Conservation (phyloP, 2,888 invertebrate genomes). For the Dermolepida albohirtum region DNA sequence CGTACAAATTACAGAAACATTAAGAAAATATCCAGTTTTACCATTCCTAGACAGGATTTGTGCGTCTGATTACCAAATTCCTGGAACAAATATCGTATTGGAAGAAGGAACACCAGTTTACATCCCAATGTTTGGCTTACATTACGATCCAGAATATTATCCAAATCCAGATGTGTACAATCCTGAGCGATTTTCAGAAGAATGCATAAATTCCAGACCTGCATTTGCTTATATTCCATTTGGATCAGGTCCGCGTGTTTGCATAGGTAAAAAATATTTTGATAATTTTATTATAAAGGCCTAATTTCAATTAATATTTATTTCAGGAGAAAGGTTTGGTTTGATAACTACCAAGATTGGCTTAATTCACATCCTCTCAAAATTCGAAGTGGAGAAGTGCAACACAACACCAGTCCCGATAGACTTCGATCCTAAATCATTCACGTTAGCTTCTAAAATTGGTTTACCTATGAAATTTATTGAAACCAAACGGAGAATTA, state of each 20-base stretch:
- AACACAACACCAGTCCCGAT: conserved; percentile 56
- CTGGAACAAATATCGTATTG: conserved; percentile 53
- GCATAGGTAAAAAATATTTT: conserved; percentile 46
- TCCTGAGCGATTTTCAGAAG: conserved; percentile 61
- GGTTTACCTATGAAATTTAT: conserved; percentile 57
- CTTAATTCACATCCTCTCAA: conserved; percentile 55
- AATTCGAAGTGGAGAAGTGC: conserved; percentile 55
- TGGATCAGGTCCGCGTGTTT: conserved; percentile 50
- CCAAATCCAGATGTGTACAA: conserved; percentile 61
- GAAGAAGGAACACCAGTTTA: conserved; percentile 60
- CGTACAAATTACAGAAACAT: conserved; percentile 62
- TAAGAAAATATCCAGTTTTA: conserved; percentile 63
- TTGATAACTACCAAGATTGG: conserved; percentile 59
- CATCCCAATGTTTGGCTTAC: conserved; percentile 59
- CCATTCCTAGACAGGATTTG: conserved; percentile 57
- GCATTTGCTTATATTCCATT: conserved; percentile 50
- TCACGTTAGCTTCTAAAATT: conserved; percentile 56
- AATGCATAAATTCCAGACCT: conserved; percentile 47
- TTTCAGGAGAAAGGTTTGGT: conserved; percentile 62
- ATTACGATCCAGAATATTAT: conserved; percentile 60
- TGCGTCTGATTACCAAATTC: conserved; percentile 54
- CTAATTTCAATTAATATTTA: conserved; percentile 48
- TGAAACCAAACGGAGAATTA: conserved; percentile 11
- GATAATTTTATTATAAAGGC: conserved; percentile 56
- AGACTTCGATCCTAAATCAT: conserved; percentile 55